Evolutionary conservation across 2,797 vertebrate genomes (phyloP).

Genomic region (Echeneis naucrates): DNA sequence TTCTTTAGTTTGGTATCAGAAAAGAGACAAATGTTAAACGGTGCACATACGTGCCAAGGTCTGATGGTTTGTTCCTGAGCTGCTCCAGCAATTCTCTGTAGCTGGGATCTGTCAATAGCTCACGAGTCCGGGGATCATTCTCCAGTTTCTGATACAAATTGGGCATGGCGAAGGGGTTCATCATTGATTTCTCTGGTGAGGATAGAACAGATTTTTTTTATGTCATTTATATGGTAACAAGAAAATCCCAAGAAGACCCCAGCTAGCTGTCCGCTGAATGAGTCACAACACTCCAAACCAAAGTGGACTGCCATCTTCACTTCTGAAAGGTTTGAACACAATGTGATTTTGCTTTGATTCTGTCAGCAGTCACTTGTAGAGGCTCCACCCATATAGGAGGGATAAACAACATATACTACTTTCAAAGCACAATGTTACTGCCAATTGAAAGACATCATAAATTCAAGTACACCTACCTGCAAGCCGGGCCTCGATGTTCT

Average conservation of each 20-base stretch:
- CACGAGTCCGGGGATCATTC: conserved; percentile 88
- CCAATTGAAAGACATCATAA: conserved; percentile 8
- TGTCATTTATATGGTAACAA: neutral
- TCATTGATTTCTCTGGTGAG: conserved; percentile 89
- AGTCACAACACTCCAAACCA: conserved; percentile 32
- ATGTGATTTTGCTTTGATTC: conserved; percentile 28
- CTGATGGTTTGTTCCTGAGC: conserved; percentile 89
- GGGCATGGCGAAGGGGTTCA: conserved; percentile 94
- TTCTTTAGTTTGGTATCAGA: neutral
- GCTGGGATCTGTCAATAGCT: conserved; percentile 88
- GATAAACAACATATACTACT: conserved; percentile 27
- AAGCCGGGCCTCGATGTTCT: conserved; percentile 87
- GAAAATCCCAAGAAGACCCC: neutral
- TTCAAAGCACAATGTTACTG: conserved; percentile 5
- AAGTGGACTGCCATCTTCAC: conserved; percentile 26
- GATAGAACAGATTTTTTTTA: conserved; percentile 14
- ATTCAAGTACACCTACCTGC: conserved; percentile 76
- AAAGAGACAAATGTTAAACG: neutral
- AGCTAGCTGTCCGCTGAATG: conserved; percentile 18
- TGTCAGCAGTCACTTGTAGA: conserved; percentile 28
- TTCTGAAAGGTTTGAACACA: conserved; percentile 27
- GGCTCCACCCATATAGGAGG: conserved; percentile 15
- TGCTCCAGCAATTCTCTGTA: conserved; percentile 92
- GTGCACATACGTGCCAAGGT: conserved; percentile 90
- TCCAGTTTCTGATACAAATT: conserved; percentile 93